Evolutionary conservation across 2,888 invertebrate genomes (phyloP).

Genomic region (Epinotia nisella): DNA sequence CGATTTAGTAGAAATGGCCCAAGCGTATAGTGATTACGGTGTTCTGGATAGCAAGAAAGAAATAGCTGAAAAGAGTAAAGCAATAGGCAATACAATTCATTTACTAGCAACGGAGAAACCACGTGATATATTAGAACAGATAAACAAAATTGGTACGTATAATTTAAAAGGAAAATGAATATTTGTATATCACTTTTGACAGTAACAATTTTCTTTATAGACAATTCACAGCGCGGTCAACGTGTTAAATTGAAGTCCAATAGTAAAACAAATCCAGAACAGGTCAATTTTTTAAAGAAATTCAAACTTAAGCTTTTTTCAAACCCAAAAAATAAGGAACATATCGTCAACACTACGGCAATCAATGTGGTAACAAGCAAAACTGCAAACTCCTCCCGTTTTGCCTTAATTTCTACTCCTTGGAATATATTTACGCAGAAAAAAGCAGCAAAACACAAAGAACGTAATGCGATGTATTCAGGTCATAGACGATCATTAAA

Average conservation of each 20-base stretch:
- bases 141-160: constrained; percentile 7
- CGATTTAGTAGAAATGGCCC: constrained; percentile 64
- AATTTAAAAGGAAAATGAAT: neutral
- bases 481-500: constrained; percentile 49
- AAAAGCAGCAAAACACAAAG: neutral
- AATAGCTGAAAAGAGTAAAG: constrained; percentile 50
- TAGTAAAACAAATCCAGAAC: neutral
- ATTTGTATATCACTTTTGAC: neutral
- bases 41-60: constrained; percentile 67
- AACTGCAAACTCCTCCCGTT: neutral
- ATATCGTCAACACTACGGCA: neutral
- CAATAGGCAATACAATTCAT: constrained; percentile 50
- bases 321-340: neutral
- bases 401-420: neutral
- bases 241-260: neutral
- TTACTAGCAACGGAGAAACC: constrained; percentile 6
- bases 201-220: constrained; percentile 13
- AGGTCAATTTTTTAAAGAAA: neutral
- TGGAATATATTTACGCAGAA: neutral
- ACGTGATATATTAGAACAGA: neutral
- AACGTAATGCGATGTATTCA: neutral
- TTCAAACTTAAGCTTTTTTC: neutral
- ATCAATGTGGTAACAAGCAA: neutral
- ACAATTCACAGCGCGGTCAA: constrained; percentile 1
- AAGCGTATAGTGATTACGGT: constrained; percentile 79